These are phyloP conservation scores for Anagrus nilaparvatae DNA, from an alignment of 1,140 invertebrate species.

Conservation along the genomic window DNA sequence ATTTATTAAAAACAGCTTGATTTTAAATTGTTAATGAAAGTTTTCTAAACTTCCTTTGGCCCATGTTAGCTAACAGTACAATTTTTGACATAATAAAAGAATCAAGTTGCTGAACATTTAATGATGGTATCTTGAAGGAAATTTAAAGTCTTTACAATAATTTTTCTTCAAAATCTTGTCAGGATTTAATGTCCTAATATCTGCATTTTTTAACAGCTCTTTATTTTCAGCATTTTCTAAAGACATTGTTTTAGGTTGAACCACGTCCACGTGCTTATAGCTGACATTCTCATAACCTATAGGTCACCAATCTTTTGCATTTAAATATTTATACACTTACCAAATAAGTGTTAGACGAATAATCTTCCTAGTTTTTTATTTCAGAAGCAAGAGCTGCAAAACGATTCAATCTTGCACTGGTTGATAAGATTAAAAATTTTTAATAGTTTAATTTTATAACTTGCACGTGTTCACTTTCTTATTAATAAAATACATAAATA, in stretches of 20 bases:
- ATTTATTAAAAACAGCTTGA: slow-evolving; percentile 24
- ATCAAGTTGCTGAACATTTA: slow-evolving; percentile 24
- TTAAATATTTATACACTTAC: too few species aligned
- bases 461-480: too few species aligned
- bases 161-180: slow-evolving; percentile 26
- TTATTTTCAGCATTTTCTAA: slow-evolving; percentile 23
- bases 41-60: slow-evolving; percentile 29
- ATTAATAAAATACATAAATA: too few species aligned
- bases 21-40: slow-evolving; percentile 29
- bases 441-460: too few species aligned
- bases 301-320: too few species aligned
- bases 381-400: too few species aligned
- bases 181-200: slow-evolving; percentile 19
- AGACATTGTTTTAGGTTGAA: slow-evolving; percentile 22
- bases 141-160: slow-evolving; percentile 17
- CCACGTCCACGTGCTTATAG: too few species aligned
- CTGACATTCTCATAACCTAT: too few species aligned
- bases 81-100: slow-evolving; percentile 32
- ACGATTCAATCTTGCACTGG: too few species aligned
- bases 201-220: slow-evolving; percentile 18
- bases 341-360: too few species aligned
- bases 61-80: slow-evolving; percentile 33
- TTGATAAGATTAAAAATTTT: too few species aligned
- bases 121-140: slow-evolving; percentile 17
- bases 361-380: too few species aligned